Percentiles rank a stretch among this genome's conserved stretches.
phyloP scores from a whole-genome alignment of 2,113 vertebrate species.

The Glareola pratincola region DNA sequence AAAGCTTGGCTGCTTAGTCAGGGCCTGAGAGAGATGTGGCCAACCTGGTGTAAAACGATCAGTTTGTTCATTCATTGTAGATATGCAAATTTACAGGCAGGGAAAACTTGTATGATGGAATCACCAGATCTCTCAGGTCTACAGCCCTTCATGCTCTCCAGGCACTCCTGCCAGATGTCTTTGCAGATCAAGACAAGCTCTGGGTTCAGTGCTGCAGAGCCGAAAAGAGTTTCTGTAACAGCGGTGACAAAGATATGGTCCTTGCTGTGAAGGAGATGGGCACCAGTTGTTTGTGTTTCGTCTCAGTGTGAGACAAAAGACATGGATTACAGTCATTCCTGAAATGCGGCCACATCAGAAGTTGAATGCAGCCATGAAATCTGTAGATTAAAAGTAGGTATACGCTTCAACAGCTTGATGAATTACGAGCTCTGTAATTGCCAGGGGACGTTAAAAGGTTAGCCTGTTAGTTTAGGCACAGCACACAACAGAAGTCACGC shows the following conservation, averaged over 20 bases:
- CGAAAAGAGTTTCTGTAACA: not conserved
- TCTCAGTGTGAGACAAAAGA: constrained; percentile 20
- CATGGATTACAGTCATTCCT: not conserved
- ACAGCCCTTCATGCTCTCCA: not conserved
- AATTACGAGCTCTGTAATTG: not conserved
- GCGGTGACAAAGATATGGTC: not conserved
- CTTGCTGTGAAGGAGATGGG: constrained; percentile 12
- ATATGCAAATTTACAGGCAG: not conserved
- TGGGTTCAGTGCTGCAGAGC: not conserved
- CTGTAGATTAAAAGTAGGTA: constrained; percentile 9
- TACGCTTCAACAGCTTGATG: not conserved
- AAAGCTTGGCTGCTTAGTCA: not conserved
- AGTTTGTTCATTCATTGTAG: not conserved
- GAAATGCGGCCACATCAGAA: constrained; percentile 10
- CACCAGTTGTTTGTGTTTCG: not conserved
- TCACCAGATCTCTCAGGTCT: not conserved
- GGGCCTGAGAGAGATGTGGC: not conserved
- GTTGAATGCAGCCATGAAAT: not conserved
- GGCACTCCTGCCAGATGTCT: not conserved
- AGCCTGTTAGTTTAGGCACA: not conserved
- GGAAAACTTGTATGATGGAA: not conserved
- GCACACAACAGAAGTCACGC: not conserved
- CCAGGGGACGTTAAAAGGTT: not conserved
- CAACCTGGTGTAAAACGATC: not conserved
- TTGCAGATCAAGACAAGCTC: not conserved